Conservation (phyloP, 2,113 vertebrate genomes). For the Grammomys surdaster region DNA sequence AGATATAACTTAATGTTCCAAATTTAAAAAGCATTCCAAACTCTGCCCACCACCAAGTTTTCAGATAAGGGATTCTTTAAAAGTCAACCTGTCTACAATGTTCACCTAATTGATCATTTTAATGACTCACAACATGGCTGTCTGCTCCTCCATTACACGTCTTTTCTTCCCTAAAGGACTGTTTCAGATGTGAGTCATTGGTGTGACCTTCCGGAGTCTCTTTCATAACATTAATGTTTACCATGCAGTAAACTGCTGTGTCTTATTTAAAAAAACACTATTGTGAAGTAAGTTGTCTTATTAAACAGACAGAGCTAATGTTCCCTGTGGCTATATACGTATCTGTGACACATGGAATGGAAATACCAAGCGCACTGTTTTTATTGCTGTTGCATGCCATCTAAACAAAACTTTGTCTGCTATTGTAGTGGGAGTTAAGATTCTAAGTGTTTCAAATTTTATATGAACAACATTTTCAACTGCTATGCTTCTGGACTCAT, state of each 20-base stretch:
- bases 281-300: slow-evolving; percentile 1
- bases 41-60: neutral
- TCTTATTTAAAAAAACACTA: neutral
- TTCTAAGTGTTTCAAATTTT: slow-evolving; percentile 14
- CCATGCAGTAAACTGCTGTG: neutral
- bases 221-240: slow-evolving; percentile 9
- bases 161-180: neutral
- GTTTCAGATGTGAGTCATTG: slow-evolving; percentile 12
- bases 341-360: neutral
- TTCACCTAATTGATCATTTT: neutral
- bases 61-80: neutral
- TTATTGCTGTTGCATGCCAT: neutral
- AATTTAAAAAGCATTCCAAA: neutral
- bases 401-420: neutral
- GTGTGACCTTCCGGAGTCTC: slow-evolving; percentile 1
- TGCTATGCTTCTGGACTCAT: neutral
- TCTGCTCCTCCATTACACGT: neutral
- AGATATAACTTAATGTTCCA: neutral
- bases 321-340: neutral
- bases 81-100: neutral
- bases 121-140: neutral
- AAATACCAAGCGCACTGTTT: neutral
- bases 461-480: neutral
- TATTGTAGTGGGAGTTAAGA: neutral
- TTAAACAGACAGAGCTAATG: neutral